Evolutionary conservation across 1,140 invertebrate species (phyloP).

Genomic region (Gryllus bimaculatus): DNA sequence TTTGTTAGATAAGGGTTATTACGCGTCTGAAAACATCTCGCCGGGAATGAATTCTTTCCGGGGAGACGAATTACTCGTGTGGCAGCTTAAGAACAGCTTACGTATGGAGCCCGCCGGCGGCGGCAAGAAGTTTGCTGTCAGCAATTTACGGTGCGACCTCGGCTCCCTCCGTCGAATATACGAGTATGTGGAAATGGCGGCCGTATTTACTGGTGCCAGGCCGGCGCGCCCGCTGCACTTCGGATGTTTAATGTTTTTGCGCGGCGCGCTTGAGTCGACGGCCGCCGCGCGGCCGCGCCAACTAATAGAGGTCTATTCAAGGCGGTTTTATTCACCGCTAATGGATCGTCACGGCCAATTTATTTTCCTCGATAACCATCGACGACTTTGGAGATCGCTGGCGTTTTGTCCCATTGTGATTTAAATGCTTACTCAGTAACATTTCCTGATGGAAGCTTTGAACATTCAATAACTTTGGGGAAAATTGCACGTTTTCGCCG

Average conservation of each 20-base stretch:
- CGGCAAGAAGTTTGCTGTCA: not conserved
- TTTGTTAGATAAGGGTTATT: conserved; percentile 5
- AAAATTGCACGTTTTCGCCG: too few relatives aligned
- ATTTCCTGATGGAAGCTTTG: too few relatives aligned
- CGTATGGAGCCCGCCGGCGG: too few relatives aligned
- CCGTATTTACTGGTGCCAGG: not conserved
- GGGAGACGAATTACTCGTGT: not conserved
- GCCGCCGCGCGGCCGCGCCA: too few relatives aligned
- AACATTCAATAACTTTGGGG: too few relatives aligned
- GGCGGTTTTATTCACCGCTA: not conserved
- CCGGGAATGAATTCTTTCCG: not conserved
- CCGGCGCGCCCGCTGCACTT: not conserved
- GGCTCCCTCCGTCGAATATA: not conserved
- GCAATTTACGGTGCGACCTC: not conserved
- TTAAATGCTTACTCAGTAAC: too few relatives aligned
- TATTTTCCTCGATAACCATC: not conserved
- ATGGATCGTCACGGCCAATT: not conserved
- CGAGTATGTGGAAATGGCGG: not conserved
- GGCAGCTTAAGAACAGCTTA: not conserved
- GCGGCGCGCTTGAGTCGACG: not conserved
- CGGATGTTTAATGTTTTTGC: not conserved
- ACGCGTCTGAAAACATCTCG: not conserved
- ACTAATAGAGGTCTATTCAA: too few relatives aligned
- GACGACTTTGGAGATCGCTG: not conserved
- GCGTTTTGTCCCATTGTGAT: too few relatives aligned